phyloP scores from a whole-genome alignment of 2,113 vertebrate genomes.

The Sinocyclocheilus rhinocerous region DNA sequence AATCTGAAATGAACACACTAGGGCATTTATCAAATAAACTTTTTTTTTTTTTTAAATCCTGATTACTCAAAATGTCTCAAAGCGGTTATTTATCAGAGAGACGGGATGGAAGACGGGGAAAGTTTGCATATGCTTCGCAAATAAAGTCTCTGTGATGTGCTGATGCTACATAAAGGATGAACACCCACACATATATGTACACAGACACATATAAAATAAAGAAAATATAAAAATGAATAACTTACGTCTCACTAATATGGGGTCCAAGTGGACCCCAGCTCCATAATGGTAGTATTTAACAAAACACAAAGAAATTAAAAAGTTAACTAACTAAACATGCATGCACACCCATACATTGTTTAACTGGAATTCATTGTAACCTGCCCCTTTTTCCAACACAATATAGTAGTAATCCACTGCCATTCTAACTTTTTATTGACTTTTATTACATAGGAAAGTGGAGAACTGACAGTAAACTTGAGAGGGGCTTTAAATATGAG shows the following conservation, averaged over 20 bases:
- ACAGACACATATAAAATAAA: too few species aligned
- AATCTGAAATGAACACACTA: neutral
- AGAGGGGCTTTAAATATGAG: too few species aligned
- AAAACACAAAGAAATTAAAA: conserved; percentile 72
- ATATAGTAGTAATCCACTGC: neutral
- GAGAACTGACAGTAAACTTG: neutral
- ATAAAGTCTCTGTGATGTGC: neutral
- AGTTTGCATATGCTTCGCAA: neutral
- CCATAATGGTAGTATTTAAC: conserved; percentile 73
- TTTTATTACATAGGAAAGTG: neutral
- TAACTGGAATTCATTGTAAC: too few species aligned
- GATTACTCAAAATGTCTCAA: neutral
- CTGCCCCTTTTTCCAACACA: neutral
- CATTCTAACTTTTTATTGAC: neutral
- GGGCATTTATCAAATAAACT: neutral
- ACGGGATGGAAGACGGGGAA: neutral
- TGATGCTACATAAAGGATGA: neutral
- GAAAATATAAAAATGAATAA: conserved; percentile 55
- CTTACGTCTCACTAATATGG: conserved; percentile 76
- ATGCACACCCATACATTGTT: conserved; percentile 43
- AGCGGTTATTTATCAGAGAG: neutral
- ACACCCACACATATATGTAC: conserved; percentile 36
- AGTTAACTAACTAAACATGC: conserved; percentile 16
- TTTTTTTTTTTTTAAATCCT: neutral
- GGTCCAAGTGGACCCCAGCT: conserved; percentile 73